Evolutionary conservation across 2,113 vertebrate genomes (phyloP).

Genomic region (Stegastes partitus): DNA sequence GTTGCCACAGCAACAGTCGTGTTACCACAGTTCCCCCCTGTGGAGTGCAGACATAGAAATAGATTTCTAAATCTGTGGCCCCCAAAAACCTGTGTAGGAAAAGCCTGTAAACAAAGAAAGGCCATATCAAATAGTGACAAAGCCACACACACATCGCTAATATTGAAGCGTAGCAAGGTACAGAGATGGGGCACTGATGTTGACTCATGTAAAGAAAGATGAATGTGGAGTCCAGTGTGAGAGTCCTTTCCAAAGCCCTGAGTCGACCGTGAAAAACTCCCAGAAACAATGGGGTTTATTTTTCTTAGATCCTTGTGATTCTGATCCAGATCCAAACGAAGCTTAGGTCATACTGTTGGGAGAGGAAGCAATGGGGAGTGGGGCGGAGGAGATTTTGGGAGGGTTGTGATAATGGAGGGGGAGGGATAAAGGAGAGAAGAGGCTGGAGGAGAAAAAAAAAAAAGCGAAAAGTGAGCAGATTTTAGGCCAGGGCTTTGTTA

Average conservation of each 20-base stretch:
- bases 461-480: constrained; percentile 56
- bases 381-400: constrained; percentile 50
- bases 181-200: constrained; percentile 27
- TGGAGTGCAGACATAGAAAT: constrained; percentile 78
- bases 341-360: constrained; percentile 67
- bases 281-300: constrained; percentile 78
- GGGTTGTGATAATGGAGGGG: constrained; percentile 62
- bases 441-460: background rate
- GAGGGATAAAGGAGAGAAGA: constrained; percentile 58
- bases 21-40: constrained; percentile 80
- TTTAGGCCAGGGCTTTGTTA: constrained; percentile 73
- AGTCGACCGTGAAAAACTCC: constrained; percentile 70
- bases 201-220: constrained; percentile 31
- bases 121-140: constrained; percentile 40
- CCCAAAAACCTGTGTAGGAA: constrained; percentile 46
- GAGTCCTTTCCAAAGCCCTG: constrained; percentile 71
- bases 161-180: constrained; percentile 17
- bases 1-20: constrained; percentile 91
- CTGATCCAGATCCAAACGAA: constrained; percentile 60
- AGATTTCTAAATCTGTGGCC: constrained; percentile 76
- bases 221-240: constrained; percentile 18
- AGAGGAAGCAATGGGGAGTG: constrained; percentile 61
- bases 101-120: constrained; percentile 59
- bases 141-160: constrained; percentile 11
- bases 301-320: constrained; percentile 76